A percentile compares a stretch with the other conserved stretches of the same genome.
Conservation (phyloP, 1,140 invertebrate species). For the Pseudomyrmex cubaensis region DNA sequence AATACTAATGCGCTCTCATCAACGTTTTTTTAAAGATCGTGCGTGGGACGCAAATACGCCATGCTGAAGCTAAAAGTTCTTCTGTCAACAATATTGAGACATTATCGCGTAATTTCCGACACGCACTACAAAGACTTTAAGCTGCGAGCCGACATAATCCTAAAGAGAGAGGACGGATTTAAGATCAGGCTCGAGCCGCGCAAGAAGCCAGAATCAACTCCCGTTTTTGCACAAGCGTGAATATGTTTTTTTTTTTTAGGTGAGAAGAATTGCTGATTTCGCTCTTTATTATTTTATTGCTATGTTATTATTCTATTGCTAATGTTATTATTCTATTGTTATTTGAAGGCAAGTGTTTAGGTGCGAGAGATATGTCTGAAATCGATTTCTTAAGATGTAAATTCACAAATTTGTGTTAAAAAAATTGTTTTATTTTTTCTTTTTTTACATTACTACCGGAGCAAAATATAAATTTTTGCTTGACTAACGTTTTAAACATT, state of each 20-base stretch:
- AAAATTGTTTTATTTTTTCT: too few species aligned
- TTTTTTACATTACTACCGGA: too few species aligned
- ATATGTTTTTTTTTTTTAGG: constrained; percentile 1
- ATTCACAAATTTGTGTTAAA: too few species aligned
- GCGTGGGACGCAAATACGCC: constrained; percentile 89
- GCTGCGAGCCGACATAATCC: constrained; percentile 83
- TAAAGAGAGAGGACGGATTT: constrained; percentile 85
- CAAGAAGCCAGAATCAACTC: background rate
- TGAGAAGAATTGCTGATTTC: background rate
- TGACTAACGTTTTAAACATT: too few species aligned
- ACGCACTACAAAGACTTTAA: constrained; percentile 81
- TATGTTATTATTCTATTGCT: too few species aligned
- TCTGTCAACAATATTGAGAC: constrained; percentile 87
- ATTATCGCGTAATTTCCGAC: constrained; percentile 85
- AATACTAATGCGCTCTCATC: background rate
- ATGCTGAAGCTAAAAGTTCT: constrained; percentile 88
- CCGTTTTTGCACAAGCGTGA: background rate
- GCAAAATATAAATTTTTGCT: too few species aligned
- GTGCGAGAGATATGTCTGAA: too few species aligned
- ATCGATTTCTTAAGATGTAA: too few species aligned
- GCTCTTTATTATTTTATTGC: too few species aligned
- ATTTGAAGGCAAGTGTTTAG: too few species aligned
- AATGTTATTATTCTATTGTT: too few species aligned
- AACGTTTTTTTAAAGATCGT: constrained; percentile 83
- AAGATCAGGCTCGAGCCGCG: constrained; percentile 81